phyloP scores from a whole-genome alignment of 2,113 vertebrate species.

The Chlorodrepanis virens region DNA sequence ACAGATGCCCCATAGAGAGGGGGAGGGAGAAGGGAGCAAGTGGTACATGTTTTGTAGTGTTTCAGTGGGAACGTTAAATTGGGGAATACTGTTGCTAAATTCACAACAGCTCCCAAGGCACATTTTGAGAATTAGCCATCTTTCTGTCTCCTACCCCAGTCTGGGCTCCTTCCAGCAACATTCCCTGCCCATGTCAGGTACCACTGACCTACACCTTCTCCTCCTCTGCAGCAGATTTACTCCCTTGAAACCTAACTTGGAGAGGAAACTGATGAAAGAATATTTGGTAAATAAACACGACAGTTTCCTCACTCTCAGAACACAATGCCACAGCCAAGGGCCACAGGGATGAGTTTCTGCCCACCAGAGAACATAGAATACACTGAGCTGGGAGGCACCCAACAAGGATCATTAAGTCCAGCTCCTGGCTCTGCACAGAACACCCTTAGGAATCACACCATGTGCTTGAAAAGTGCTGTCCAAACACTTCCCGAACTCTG shows the following conservation, averaged over 20 bases:
- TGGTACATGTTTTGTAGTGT: not conserved
- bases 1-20: not conserved
- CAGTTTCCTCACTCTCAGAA: not conserved
- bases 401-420: not conserved
- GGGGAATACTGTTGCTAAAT: not conserved
- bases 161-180: not conserved
- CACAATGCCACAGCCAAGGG: not conserved
- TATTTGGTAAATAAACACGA: not conserved
- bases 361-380: not conserved
- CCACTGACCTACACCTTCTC: not conserved
- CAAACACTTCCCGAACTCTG: not conserved
- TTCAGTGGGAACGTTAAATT: not conserved
- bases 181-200: not conserved
- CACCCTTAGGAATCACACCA: not conserved
- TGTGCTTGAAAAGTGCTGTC: not conserved
- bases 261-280: not conserved
- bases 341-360: not conserved
- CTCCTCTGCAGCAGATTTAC: not conserved
- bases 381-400: not conserved
- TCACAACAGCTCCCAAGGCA: not conserved
- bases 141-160: not conserved
- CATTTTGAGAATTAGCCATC: not conserved
- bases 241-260: rapidly evolving
- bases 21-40: not conserved
- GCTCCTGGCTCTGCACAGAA: not conserved